A percentile compares a stretch with the other conserved stretches of the same genome.
phyloP scores from a whole-genome alignment of 1,140 invertebrate species.

The Schlechtendalia chinensis region DNA sequence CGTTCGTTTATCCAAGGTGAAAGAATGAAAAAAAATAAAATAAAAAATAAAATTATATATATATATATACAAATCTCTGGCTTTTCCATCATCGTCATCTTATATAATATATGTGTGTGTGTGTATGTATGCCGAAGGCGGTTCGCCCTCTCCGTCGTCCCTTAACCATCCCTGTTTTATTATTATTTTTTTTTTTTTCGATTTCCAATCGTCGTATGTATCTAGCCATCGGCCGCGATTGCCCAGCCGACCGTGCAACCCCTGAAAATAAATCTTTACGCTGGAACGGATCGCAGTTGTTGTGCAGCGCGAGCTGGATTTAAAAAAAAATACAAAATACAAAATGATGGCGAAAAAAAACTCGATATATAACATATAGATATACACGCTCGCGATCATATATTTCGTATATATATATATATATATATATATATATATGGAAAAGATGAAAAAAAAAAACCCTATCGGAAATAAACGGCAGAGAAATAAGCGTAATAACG shows the following conservation, averaged over 20 bases:
- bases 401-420: background rate
- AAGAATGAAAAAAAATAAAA: constrained; percentile 27
- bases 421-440: constrained; percentile 17
- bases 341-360: constrained; percentile 45
- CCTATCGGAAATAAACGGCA: constrained; percentile 35
- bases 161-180: constrained; percentile 15
- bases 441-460: constrained; percentile 34
- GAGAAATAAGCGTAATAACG: constrained; percentile 47
- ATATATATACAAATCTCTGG: constrained; percentile 34
- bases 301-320: constrained; percentile 44
- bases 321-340: constrained; percentile 47
- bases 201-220: constrained; percentile 48
- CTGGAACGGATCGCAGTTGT: constrained; percentile 49
- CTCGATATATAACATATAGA: constrained; percentile 8
- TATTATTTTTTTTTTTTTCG: constrained; percentile 48
- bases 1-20: constrained; percentile 33
- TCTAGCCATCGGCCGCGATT: constrained; percentile 50
- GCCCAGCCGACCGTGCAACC: constrained; percentile 49
- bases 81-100: constrained; percentile 49
- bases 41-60: constrained; percentile 5
- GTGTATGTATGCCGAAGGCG: constrained; percentile 29
- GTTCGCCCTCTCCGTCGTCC: constrained; percentile 28
- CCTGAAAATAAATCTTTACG: constrained; percentile 50
- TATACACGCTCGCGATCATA: background rate
- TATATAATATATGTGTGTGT: background rate